These are phyloP conservation scores for Dicranocentrus wangi DNA, from an alignment of 2,888 invertebrate genomes.

Conservation along the genomic window DNA sequence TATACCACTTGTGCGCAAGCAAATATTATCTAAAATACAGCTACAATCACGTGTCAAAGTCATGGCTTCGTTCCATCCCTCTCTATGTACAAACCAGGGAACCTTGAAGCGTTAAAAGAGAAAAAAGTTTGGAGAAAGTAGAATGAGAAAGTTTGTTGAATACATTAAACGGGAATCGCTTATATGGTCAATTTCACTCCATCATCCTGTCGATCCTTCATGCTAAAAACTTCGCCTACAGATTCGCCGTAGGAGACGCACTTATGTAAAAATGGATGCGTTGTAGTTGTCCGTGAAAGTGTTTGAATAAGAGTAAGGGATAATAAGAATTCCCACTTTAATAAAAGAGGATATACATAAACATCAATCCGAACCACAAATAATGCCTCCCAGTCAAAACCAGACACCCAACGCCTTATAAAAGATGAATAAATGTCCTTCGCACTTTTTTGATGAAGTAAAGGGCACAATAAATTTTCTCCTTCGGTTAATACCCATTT, in stretches of 20 bases:
- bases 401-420: slow-evolving; percentile 4
- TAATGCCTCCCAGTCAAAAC: slow-evolving; percentile 17
- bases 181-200: neutral
- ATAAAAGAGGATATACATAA: slow-evolving; percentile 10
- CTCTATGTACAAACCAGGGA: neutral
- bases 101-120: slow-evolving; percentile 14
- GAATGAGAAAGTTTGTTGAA: slow-evolving; percentile 31
- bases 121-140: slow-evolving; percentile 25
- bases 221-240: too few relatives aligned
- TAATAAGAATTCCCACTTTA: too few relatives aligned
- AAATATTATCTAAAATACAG: too few relatives aligned
- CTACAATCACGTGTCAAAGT: neutral
- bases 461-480: neutral
- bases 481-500: neutral
- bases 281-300: neutral
- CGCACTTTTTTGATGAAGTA: neutral
- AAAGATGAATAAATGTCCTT: slow-evolving; percentile 5
- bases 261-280: neutral
- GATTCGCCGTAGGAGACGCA: too few relatives aligned
- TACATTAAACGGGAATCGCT: slow-evolving; percentile 16
- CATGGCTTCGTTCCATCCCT: neutral
- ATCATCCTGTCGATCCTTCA: too few relatives aligned
- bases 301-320: slow-evolving; percentile 18
- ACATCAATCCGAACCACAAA: neutral
- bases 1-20: too few relatives aligned